phyloP scores from a whole-genome alignment of 2,113 vertebrate species.

The Eidolon helvum region DNA sequence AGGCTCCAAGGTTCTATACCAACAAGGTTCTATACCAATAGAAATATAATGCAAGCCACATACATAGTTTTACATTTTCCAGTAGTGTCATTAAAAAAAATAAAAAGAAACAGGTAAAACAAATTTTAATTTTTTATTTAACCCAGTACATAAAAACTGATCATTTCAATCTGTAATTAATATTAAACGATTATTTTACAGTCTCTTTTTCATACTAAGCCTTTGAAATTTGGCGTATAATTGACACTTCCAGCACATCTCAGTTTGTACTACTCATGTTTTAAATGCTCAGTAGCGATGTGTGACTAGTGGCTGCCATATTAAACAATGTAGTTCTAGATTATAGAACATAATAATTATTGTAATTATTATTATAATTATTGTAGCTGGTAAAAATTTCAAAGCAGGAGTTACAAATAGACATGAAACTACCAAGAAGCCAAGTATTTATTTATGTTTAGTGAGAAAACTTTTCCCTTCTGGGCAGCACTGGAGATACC shows the following conservation, averaged over 20 bases:
- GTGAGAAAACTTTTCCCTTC: background rate
- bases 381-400: background rate
- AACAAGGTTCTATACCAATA: background rate
- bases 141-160: background rate
- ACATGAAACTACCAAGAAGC: background rate
- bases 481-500: background rate
- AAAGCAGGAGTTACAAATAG: slow-evolving; percentile 35
- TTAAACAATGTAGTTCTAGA: slow-evolving; percentile 1
- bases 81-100: slow-evolving; percentile 25
- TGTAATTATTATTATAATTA: background rate
- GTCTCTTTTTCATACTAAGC: background rate
- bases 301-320: background rate
- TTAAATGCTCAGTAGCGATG: background rate
- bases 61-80: slow-evolving; percentile 21
- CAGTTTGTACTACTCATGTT: background rate
- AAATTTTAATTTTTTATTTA: slow-evolving; percentile 36
- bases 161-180: slow-evolving; percentile 4
- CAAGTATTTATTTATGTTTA: slow-evolving; percentile 24
- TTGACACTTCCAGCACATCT: slow-evolving; percentile 27
- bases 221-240: slow-evolving; percentile 13
- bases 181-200: slow-evolving; percentile 4
- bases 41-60: background rate
- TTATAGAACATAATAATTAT: background rate
- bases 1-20: background rate
- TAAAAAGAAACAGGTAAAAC: slow-evolving; percentile 15